Evolutionary conservation across 2,888 invertebrate genomes (phyloP).

Genomic region (Ischnus inquisitorius): DNA sequence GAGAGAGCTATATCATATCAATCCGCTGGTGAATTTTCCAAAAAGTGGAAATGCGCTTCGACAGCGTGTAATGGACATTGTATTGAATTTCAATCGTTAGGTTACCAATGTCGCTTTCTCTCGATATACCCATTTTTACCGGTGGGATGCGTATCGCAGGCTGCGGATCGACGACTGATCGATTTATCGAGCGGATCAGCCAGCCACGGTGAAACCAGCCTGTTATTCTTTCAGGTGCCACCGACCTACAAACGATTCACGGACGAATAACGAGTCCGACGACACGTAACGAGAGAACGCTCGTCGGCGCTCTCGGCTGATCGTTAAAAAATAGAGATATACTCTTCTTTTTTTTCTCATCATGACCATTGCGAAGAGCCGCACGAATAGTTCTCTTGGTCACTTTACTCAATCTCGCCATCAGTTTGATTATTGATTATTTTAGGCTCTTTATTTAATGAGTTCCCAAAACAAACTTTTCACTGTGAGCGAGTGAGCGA

Average conservation of each 20-base stretch:
- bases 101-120: conserved; percentile 26
- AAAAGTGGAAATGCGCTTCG: conserved; percentile 64
- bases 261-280: conserved; percentile 58
- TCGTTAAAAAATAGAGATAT: conserved; percentile 28
- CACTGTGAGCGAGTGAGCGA: too few relatives aligned
- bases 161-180: conserved; percentile 64
- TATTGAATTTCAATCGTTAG: conserved; percentile 63
- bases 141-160: conserved; percentile 32
- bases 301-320: conserved; percentile 28
- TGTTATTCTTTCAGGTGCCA: conserved; percentile 64
- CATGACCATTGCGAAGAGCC: too few relatives aligned
- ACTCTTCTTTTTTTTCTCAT: background rate
- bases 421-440: too few relatives aligned
- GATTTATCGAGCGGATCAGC: conserved; percentile 62
- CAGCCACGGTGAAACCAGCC: conserved; percentile 49
- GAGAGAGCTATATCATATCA: conserved; percentile 14
- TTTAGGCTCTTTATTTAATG: too few relatives aligned
- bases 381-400: too few relatives aligned
- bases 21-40: conserved; percentile 49
- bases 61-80: conserved; percentile 66
- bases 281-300: conserved; percentile 33
- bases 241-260: conserved; percentile 31
- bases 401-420: too few relatives aligned
- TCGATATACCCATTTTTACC: conserved; percentile 18
- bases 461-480: too few relatives aligned